Evolutionary conservation across 2,113 vertebrate genomes (phyloP).

Genomic region (Brevimyrus niger): DNA sequence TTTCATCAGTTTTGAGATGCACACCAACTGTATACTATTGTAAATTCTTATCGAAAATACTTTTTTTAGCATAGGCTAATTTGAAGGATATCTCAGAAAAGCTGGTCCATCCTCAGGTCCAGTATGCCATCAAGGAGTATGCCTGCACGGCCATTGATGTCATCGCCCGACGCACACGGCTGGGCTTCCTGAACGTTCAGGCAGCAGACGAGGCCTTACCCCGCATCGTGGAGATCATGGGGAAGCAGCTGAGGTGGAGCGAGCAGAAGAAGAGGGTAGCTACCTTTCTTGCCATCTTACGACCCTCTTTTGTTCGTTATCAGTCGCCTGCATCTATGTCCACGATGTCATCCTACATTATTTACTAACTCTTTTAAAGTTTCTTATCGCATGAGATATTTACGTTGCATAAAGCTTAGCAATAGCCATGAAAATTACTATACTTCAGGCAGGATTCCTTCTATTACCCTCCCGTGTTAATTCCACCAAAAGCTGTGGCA

Average conservation of each 20-base stretch:
- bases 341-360: background rate
- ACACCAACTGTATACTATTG: background rate
- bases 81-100: background rate
- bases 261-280: constrained; percentile 74
- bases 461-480: background rate
- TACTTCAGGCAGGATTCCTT: background rate
- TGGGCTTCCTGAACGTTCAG: constrained; percentile 94
- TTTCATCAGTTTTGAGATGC: background rate
- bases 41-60: background rate
- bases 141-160: constrained; percentile 88
- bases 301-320: background rate
- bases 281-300: background rate
- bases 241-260: constrained; percentile 78
- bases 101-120: constrained; percentile 59
- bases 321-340: constrained; percentile 12
- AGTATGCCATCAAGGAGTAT: constrained; percentile 85
- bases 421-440: too few relatives aligned
- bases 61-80: background rate
- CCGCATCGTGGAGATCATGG: constrained; percentile 88
- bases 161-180: constrained; percentile 81
- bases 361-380: background rate
- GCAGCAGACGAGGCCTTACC: constrained; percentile 92
- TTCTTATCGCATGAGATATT: constrained; percentile 49
- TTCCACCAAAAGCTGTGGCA: background rate
- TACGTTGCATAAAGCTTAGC: constrained; percentile 18